These are phyloP conservation scores for Macrosiphum euphorbiae DNA, from an alignment of 2,888 invertebrate species.

Conservation along the genomic window DNA sequence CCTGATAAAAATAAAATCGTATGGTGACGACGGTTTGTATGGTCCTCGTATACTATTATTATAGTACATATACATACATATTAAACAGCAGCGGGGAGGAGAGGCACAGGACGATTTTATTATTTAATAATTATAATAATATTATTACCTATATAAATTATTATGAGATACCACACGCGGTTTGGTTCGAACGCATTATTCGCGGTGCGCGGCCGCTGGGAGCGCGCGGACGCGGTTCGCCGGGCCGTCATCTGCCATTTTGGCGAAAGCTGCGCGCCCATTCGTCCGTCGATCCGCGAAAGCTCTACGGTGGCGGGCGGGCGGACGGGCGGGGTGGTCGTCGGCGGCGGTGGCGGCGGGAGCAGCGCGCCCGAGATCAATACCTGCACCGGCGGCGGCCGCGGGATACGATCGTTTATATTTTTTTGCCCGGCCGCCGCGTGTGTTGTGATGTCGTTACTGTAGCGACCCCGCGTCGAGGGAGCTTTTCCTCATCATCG, in stretches of 20 bases:
- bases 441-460: slow-evolving; percentile 64
- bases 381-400: slow-evolving; percentile 38
- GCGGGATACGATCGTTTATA: slow-evolving; percentile 51
- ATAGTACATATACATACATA: too few relatives aligned
- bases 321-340: neutral
- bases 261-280: slow-evolving; percentile 61
- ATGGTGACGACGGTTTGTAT: too few relatives aligned
- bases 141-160: neutral
- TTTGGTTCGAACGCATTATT: neutral
- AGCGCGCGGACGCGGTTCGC: neutral
- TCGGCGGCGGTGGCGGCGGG: neutral
- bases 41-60: too few relatives aligned
- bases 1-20: too few relatives aligned
- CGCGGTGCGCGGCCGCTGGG: neutral
- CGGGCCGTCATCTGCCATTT: slow-evolving; percentile 50
- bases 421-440: slow-evolving; percentile 25
- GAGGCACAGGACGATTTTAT: neutral
- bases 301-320: neutral
- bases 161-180: neutral
- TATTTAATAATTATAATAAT: neutral
- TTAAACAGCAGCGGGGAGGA: too few relatives aligned
- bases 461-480: slow-evolving; percentile 57
- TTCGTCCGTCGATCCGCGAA: slow-evolving; percentile 48
- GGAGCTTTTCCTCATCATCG: slow-evolving; percentile 39
- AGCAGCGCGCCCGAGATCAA: slow-evolving; percentile 50